phyloP scores from a whole-genome alignment of 2,797 vertebrate species.

The Danio choprae region DNA sequence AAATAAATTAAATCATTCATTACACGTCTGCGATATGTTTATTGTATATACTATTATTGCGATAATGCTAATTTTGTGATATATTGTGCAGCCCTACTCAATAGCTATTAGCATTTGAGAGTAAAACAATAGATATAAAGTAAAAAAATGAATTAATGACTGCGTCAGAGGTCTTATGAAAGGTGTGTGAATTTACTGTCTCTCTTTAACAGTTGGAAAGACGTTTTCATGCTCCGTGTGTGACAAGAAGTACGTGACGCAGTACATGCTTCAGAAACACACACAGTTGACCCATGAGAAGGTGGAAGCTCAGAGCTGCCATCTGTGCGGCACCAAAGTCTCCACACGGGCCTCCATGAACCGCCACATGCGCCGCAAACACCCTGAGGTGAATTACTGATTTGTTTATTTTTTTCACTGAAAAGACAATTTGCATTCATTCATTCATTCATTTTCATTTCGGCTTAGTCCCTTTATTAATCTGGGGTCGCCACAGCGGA shows the following conservation, averaged over 20 bases:
- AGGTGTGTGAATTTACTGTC: neutral
- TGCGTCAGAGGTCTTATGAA: too few relatives aligned
- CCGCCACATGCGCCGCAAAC: conserved; percentile 94
- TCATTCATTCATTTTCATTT: too few relatives aligned
- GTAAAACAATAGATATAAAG: too few relatives aligned
- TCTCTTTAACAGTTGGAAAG: conserved; percentile 87
- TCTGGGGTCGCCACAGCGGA: too few relatives aligned
- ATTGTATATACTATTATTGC: too few relatives aligned
- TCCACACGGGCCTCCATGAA: conserved; percentile 98
- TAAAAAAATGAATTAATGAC: too few relatives aligned
- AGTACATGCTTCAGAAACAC: conserved; percentile 99
- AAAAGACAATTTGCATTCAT: neutral
- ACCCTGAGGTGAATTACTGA: conserved; percentile 86
- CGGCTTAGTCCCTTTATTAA: too few relatives aligned
- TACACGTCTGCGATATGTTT: too few relatives aligned
- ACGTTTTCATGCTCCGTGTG: conserved; percentile 94
- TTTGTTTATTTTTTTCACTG: neutral
- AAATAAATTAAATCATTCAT: too few relatives aligned
- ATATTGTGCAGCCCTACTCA: too few relatives aligned
- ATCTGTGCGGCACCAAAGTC: conserved; percentile 97
- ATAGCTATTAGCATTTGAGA: too few relatives aligned
- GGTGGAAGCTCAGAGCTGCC: conserved; percentile 96
- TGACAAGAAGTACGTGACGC: conserved; percentile 97
- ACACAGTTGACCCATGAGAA: conserved; percentile 97
- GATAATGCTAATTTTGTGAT: too few relatives aligned